Evolutionary conservation across 2,888 invertebrate genomes (phyloP), one percentile per base, ranked within the genome.

Genomic region (Hydriomena furcata): DNA sequence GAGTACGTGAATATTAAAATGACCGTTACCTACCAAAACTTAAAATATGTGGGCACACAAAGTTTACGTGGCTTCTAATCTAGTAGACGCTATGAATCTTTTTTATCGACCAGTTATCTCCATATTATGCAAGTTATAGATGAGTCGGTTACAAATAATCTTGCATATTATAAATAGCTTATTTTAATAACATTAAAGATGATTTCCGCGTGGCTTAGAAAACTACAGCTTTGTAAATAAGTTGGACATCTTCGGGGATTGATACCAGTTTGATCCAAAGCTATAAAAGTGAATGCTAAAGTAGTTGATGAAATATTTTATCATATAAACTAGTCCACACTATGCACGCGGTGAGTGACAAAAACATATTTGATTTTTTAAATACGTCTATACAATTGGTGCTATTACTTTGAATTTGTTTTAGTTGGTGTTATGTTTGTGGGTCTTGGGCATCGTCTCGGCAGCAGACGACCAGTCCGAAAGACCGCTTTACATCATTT

Each of bases 201-300:
- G 58, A 67, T 60, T 68, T 72, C 57, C 58, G 58, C 62, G 59
- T 64, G 55, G 43, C 51, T 63, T 61, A 34, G 49, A 58, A 48
- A 50, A 61, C 35, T 42, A 28, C 65, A 17, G 28, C 7, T 66
- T 61, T 60, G 62, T 25, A 55, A 72, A 66, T 71, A 72, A 61
- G 72, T 68, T 70, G 74, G 71, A 58, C 70, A 67, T 74, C 71
- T 63, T 60, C 73, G 73, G 68, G 67, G 74, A 70, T 66, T 65
- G 68, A 77, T 80, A 84, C 84, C 79, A 73, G 85, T 86, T 82
- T 73, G 62, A 66, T 56, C 56, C 61, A 63, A 68, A 65, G 73
- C 65, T 88, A 88, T 88, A 88, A 79, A 88, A 84, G 82, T 73
- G 79, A 81, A 76, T 63, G 79, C 71, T 58, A 63, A 57, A 50